A percentile compares a stretch with the other conserved stretches of the same genome.
Conservation (phyloP, 2,888 invertebrate species). For the Mesodorylaimus sp. region DNA sequence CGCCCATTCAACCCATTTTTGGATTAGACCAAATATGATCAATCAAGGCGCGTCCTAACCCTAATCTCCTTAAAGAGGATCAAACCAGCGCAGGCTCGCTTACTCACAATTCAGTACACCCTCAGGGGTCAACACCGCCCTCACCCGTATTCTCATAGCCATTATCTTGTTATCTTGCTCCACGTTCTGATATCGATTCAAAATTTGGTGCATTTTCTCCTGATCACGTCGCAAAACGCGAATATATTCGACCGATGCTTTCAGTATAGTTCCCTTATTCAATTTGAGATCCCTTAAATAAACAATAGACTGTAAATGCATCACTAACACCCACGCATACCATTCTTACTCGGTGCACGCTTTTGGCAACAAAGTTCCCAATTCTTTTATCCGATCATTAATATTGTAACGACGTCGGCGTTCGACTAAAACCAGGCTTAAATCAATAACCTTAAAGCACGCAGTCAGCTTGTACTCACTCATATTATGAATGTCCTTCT, state of each 20-base stretch:
- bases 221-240: constrained; percentile 53
- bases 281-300: constrained; percentile 33
- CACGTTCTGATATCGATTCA: constrained; percentile 56
- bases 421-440: constrained; percentile 21
- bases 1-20: too few species aligned
- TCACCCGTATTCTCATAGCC: constrained; percentile 5
- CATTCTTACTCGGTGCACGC: constrained; percentile 39
- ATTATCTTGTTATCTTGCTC: constrained; percentile 35
- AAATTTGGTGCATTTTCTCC: constrained; percentile 53
- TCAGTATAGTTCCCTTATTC: constrained; percentile 70
- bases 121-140: too few species aligned
- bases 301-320: neutral
- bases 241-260: constrained; percentile 92
- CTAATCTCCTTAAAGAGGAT: too few species aligned
- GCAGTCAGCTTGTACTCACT: constrained; percentile 14
- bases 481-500: constrained; percentile 31
- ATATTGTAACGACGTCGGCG: constrained; percentile 69
- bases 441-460: neutral
- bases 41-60: too few species aligned
- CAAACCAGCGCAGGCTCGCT: too few species aligned
- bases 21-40: too few species aligned
- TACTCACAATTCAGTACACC: too few species aligned
- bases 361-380: constrained; percentile 78
- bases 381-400: constrained; percentile 89
- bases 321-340: neutral